Conservation (phyloP, 2,888 invertebrate species). For the Leuctra nigra region DNA sequence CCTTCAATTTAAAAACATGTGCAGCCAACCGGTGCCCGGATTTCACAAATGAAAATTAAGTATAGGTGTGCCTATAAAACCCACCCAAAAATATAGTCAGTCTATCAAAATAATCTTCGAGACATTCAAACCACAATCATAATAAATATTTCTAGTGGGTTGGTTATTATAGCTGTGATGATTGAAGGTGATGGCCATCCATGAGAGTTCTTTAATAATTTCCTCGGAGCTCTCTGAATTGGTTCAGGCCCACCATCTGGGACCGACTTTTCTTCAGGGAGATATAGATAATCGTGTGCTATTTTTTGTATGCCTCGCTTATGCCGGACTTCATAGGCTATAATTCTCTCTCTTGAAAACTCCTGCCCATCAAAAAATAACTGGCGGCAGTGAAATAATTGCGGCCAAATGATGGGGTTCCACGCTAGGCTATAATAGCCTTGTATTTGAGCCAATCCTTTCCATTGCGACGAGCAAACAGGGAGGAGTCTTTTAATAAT, state of each 20-base stretch:
- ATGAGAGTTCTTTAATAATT: too few species aligned
- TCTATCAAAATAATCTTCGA: conserved; percentile 16
- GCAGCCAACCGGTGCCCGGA: not conserved
- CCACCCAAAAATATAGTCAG: conserved; percentile 17
- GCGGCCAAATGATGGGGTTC: conserved; percentile 29
- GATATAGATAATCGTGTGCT: conserved; percentile 12
- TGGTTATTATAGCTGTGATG: conserved; percentile 2
- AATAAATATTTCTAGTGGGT: conserved; percentile 6
- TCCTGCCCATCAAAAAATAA: conserved; percentile 27
- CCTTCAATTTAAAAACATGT: conserved; percentile 17
- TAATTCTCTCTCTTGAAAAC: conserved; percentile 17
- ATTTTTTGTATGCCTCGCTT: conserved; percentile 15
- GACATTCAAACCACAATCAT: conserved; percentile 16
- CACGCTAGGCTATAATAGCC: not conserved
- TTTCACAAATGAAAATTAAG: conserved; percentile 17
- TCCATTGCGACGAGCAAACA: not conserved
- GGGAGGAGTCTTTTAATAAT: conserved; percentile 18
- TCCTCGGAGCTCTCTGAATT: too few species aligned
- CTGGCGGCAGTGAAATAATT: conserved; percentile 28
- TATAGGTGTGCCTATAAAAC: conserved; percentile 17
- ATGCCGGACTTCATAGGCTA: conserved; percentile 19
- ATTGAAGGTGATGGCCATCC: conserved; percentile 7
- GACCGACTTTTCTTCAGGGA: not conserved
- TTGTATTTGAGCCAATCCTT: conserved; percentile 13
- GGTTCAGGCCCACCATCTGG: not conserved